Percentiles rank a stretch among this genome's conserved stretches.
phyloP scores from a whole-genome alignment of 2,797 vertebrate genomes.

The Brotula barbata region DNA sequence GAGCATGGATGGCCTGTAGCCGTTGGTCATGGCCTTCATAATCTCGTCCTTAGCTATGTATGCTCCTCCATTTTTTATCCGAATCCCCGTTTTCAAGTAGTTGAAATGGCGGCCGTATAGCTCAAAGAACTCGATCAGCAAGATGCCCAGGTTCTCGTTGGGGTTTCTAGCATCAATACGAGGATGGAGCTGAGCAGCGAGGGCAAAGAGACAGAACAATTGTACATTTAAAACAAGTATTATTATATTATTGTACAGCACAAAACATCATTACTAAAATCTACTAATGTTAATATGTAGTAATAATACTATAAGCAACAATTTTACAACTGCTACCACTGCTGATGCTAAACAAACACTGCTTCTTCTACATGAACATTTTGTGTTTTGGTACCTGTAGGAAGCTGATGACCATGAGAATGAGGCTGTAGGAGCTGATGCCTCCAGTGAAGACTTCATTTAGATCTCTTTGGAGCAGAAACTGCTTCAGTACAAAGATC shows the following conservation, averaged over 20 bases:
- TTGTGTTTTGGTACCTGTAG: conserved; percentile 83
- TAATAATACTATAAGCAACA: too few species aligned
- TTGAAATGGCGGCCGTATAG: conserved; percentile 97
- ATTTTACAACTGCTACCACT: too few species aligned
- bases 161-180: conserved; percentile 90
- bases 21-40: conserved; percentile 90
- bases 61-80: conserved; percentile 92
- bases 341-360: too few species aligned
- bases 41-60: conserved; percentile 96
- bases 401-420: conserved; percentile 98
- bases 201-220: background rate
- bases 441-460: conserved; percentile 82
- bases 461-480: too few species aligned
- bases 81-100: conserved; percentile 95
- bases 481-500: conserved; percentile 90
- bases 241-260: too few species aligned
- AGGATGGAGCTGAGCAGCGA: conserved; percentile 92
- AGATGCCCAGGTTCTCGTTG: conserved; percentile 94
- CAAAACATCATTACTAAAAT: too few species aligned
- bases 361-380: too few species aligned
- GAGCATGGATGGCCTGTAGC: conserved; percentile 93
- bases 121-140: conserved; percentile 99
- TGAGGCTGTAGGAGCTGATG: conserved; percentile 98
- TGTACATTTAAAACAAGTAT: too few species aligned
- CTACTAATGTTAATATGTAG: too few species aligned